Evolutionary conservation across 2,888 invertebrate species (phyloP).

Genomic region (Rotaria sp.): DNA sequence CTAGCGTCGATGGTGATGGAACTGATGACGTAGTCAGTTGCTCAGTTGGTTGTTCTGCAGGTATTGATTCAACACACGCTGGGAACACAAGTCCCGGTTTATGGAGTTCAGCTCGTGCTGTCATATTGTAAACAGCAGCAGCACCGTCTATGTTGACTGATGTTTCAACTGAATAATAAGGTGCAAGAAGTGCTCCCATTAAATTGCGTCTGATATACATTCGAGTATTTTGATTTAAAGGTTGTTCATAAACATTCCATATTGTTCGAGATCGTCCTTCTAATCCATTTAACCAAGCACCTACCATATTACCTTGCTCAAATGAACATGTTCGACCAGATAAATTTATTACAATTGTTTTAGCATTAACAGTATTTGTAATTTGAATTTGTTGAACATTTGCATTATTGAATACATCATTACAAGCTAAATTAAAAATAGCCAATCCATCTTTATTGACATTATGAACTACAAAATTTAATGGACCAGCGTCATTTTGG

Average conservation of each 20-base stretch:
- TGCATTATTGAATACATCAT: background rate
- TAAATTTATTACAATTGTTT: background rate
- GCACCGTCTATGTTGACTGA: background rate
- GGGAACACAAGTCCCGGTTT: background rate
- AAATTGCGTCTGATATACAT: background rate
- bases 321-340: background rate
- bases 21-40: no score
- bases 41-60: no score
- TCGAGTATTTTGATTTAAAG: no score
- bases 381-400: background rate
- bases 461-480: background rate
- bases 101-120: background rate
- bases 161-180: background rate
- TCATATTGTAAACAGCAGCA: background rate
- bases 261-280: background rate
- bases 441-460: background rate
- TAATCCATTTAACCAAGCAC: background rate
- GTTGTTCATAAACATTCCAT: background rate
- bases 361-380: background rate
- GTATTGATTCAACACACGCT: no score
- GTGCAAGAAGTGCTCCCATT: background rate
- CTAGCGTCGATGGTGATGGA: no score
- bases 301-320: background rate
- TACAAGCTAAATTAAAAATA: no score
- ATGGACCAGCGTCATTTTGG: background rate